Percentiles rank a stretch among this genome's conserved stretches.
Evolutionary conservation across 2,888 invertebrate species (phyloP).

Genomic region (Hirtodrosophila cameraria): DNA sequence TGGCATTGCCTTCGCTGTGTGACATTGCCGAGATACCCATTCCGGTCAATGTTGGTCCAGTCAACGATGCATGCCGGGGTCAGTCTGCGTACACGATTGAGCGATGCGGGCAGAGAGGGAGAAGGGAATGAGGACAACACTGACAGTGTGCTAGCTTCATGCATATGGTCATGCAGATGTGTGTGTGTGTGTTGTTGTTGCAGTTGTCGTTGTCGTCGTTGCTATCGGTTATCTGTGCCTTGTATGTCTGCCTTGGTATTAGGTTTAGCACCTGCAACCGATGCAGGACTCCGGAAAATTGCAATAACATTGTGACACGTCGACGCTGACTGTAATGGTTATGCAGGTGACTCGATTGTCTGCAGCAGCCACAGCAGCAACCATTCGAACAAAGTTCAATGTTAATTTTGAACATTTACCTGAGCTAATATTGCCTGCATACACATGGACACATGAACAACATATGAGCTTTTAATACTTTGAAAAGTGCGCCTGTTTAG

Average conservation of each 20-base stretch:
- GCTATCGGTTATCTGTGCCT: conserved; percentile 52
- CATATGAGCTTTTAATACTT: conserved; percentile 59
- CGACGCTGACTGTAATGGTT: conserved; percentile 27
- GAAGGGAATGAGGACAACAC: not conserved
- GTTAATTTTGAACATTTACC: conserved; percentile 80
- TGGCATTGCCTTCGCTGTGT: conserved; percentile 33
- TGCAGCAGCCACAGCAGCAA: conserved; percentile 43
- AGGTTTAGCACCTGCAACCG: conserved; percentile 46
- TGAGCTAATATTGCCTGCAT: conserved; percentile 71
- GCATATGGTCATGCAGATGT: no score
- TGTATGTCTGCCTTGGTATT: conserved; percentile 56
- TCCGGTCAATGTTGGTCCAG: conserved; percentile 62
- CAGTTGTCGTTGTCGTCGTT: conserved; percentile 26
- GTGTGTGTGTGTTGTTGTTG: conserved; percentile 14
- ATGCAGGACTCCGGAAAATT: conserved; percentile 71
- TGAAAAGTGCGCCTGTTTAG: conserved; percentile 27
- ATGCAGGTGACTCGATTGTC: conserved; percentile 32
- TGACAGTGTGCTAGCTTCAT: conserved; percentile 24
- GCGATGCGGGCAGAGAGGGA: conserved; percentile 34
- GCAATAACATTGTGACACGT: conserved; percentile 72
- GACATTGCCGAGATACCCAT: conserved; percentile 43
- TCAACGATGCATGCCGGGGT: conserved; percentile 68
- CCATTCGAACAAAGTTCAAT: conserved; percentile 73
- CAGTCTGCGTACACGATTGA: conserved; percentile 28
- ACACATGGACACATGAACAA: conserved; percentile 30